These are phyloP conservation scores for Hemaris fuciformis DNA, from an alignment of 2,888 invertebrate genomes.

Conservation along the genomic window DNA sequence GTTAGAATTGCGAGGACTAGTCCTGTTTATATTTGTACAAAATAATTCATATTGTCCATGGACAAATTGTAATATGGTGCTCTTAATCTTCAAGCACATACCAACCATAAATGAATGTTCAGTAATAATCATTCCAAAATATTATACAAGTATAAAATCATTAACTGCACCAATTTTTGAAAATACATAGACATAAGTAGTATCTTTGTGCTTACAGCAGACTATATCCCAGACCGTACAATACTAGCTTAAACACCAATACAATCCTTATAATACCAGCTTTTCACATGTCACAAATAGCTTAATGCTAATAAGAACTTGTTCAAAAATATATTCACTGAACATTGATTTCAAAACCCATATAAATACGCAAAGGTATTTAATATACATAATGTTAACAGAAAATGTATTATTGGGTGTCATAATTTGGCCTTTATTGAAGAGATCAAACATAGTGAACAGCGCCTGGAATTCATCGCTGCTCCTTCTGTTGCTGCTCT, in stretches of 20 bases:
- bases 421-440: slow-evolving; percentile 41
- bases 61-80: neutral
- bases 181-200: neutral
- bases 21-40: slow-evolving; percentile 11
- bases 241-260: neutral
- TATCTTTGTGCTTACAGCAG: too few species aligned
- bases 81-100: neutral
- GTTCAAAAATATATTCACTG: neutral
- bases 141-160: neutral
- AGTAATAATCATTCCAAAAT: neutral
- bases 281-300: neutral
- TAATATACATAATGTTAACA: neutral
- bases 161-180: neutral
- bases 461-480: slow-evolving; percentile 50
- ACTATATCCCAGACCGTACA: neutral
- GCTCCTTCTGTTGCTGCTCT: slow-evolving; percentile 74
- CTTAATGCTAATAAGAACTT: neutral
- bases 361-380: neutral
- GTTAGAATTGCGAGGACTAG: slow-evolving; percentile 5
- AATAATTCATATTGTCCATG: neutral
- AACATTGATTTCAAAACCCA: neutral
- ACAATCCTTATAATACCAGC: neutral
- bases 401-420: slow-evolving; percentile 21
- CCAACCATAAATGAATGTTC: neutral
- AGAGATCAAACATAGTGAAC: slow-evolving; percentile 59